Conservation (phyloP, 2,113 vertebrate genomes). For the Macquaria australasica region DNA sequence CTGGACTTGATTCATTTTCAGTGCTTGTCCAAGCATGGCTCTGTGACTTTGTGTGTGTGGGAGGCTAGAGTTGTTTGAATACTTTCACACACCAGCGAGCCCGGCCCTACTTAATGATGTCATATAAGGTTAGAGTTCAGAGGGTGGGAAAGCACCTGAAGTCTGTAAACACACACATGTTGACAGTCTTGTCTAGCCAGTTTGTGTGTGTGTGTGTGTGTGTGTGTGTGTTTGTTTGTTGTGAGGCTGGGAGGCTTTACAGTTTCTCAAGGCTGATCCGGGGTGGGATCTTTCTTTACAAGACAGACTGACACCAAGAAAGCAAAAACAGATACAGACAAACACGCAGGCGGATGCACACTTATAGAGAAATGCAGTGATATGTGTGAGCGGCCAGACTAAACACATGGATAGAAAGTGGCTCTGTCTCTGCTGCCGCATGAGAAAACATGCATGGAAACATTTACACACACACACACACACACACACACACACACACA, state of each 20-base stretch:
- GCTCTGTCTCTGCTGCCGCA: slow-evolving; percentile 40
- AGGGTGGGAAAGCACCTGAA: slow-evolving; percentile 74
- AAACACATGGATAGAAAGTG: slow-evolving; percentile 60
- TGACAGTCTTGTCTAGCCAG: slow-evolving; percentile 32
- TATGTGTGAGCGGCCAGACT: slow-evolving; percentile 54
- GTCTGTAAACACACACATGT: slow-evolving; percentile 62
- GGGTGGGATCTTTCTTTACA: slow-evolving; percentile 52
- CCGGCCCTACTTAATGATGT: slow-evolving; percentile 41
- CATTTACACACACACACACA: slow-evolving; percentile 49
- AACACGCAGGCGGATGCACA: slow-evolving; percentile 32
- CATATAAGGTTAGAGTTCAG: slow-evolving; percentile 49
- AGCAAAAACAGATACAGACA: slow-evolving; percentile 35
- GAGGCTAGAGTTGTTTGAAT: slow-evolving; percentile 19
- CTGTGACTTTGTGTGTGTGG: slow-evolving; percentile 18
- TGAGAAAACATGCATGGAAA: slow-evolving; percentile 53
- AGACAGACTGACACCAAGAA: slow-evolving; percentile 45
- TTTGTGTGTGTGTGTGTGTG: background rate
- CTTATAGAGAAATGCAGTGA: slow-evolving; percentile 23
- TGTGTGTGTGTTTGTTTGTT: slow-evolving; percentile 26
- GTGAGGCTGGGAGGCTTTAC: slow-evolving; percentile 42
- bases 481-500: slow-evolving; percentile 15
- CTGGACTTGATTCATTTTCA: slow-evolving; percentile 22
- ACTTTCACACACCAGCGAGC: slow-evolving; percentile 41
- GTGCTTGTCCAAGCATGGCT: slow-evolving; percentile 17
- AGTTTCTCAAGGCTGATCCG: slow-evolving; percentile 42